phyloP scores from a whole-genome alignment of 2,888 invertebrate genomes.

The Glaucopsyche alexis region DNA sequence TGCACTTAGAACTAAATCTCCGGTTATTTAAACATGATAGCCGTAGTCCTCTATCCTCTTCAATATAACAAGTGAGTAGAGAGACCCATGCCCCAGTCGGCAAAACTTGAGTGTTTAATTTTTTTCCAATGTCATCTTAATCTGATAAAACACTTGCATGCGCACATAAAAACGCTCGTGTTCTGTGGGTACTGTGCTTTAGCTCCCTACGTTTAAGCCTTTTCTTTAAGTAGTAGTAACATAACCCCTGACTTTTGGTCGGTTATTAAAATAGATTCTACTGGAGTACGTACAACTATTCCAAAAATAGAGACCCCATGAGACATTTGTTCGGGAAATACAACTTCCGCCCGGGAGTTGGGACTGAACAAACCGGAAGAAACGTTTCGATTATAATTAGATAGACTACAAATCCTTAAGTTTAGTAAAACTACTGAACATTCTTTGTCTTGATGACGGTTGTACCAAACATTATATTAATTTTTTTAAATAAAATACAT shows the following conservation, averaged over 20 bases:
- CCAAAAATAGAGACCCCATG: conserved; percentile 29
- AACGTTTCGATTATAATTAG: conserved; percentile 32
- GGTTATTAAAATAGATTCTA: not conserved
- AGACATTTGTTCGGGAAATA: conserved; percentile 30
- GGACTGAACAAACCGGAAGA: conserved; percentile 37
- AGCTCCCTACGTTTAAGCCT: too few relatives aligned
- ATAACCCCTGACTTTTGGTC: not conserved
- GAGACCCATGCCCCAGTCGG: too few relatives aligned
- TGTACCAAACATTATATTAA: too few relatives aligned
- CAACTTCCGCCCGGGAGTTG: conserved; percentile 33
- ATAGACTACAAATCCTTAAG: not conserved
- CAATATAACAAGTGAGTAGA: not conserved
- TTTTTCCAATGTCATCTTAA: not conserved
- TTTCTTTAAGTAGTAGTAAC: too few relatives aligned
- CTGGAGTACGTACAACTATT: conserved; percentile 3
- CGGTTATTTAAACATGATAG: too few relatives aligned
- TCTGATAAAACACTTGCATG: too few relatives aligned
- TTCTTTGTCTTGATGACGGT: too few relatives aligned
- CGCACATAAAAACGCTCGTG: too few relatives aligned
- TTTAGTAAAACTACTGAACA: conserved; percentile 28
- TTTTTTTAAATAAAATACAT: too few relatives aligned
- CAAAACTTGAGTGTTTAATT: not conserved
- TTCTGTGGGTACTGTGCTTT: too few relatives aligned
- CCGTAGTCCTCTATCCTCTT: not conserved
- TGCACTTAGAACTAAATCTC: too few relatives aligned